Conservation (phyloP, 2,888 invertebrate genomes). For the Nymphalis c-album region DNA sequence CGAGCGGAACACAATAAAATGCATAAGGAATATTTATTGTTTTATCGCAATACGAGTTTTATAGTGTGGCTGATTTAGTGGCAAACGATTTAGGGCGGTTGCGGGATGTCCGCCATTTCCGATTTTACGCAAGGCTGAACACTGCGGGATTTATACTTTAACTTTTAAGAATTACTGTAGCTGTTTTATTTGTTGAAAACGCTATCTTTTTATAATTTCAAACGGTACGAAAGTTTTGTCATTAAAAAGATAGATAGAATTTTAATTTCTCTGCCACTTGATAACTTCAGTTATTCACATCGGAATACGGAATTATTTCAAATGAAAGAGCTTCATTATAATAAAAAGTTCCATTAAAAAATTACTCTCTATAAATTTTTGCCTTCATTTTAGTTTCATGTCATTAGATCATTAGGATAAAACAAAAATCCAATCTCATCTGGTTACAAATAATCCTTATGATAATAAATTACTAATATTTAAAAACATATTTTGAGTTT, state of each 20-base stretch:
- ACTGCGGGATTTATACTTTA: constrained; percentile 51
- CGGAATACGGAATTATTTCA: background rate
- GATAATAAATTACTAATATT: too few relatives aligned
- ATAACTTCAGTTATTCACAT: background rate
- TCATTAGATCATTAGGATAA: too few relatives aligned
- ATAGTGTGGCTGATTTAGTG: constrained; percentile 75
- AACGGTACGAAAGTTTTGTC: constrained; percentile 4
- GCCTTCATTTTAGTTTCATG: too few relatives aligned
- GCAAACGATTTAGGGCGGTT: constrained; percentile 62
- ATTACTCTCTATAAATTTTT: too few relatives aligned
- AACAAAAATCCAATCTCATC: too few relatives aligned
- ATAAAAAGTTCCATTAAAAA: background rate
- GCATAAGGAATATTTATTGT: constrained; percentile 72
- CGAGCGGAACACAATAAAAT: constrained; percentile 65
- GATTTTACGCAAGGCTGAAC: constrained; percentile 69
- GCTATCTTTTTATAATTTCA: background rate
- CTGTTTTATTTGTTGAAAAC: constrained; percentile 18
- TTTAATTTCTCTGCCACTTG: background rate
- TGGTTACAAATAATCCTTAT: too few relatives aligned
- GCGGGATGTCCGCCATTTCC: constrained; percentile 66
- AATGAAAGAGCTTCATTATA: background rate
- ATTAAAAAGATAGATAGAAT: constrained; percentile 1
- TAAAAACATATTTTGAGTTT: too few relatives aligned
- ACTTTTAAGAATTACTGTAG: constrained; percentile 37
- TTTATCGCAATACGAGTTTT: constrained; percentile 68